Conservation (phyloP, 2,888 invertebrate genomes). For the Netelia fuscicornis region DNA sequence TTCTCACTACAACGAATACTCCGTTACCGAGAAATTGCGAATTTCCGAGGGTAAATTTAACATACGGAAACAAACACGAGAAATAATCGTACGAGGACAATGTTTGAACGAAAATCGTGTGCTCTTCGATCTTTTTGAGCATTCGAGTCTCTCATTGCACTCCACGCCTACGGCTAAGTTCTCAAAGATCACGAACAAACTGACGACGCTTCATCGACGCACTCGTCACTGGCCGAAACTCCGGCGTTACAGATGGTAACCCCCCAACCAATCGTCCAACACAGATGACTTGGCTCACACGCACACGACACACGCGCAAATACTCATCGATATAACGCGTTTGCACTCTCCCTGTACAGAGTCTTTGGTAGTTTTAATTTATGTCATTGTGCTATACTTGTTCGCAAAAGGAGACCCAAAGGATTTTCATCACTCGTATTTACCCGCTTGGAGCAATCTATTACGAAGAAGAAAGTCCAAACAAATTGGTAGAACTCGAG, state of each 20-base stretch:
- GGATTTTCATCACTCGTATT: too few species aligned
- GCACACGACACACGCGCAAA: slow-evolving; percentile 4
- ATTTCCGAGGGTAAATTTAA: slow-evolving; percentile 3
- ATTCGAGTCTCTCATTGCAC: slow-evolving; percentile 73
- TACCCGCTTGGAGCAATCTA: too few species aligned
- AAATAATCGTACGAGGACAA: slow-evolving; percentile 8
- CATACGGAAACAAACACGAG: neutral
- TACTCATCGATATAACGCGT: neutral
- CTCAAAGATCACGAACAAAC: slow-evolving; percentile 69
- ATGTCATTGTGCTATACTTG: slow-evolving; percentile 71
- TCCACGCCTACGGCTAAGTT: slow-evolving; percentile 69
- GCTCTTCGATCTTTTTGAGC: slow-evolving; percentile 71
- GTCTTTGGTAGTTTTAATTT: slow-evolving; percentile 71
- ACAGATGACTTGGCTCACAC: neutral
- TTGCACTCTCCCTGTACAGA: slow-evolving; percentile 49
- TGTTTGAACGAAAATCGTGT: slow-evolving; percentile 52
- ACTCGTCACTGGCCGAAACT: slow-evolving; percentile 60
- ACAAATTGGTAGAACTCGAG: too few species aligned
- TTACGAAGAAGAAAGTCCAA: too few species aligned
- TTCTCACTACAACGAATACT: neutral
- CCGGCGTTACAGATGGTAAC: slow-evolving; percentile 18
- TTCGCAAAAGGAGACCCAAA: too few species aligned
- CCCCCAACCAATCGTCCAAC: slow-evolving; percentile 17
- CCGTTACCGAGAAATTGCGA: slow-evolving; percentile 3
- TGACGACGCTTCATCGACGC: slow-evolving; percentile 71